phyloP scores from a whole-genome alignment of 2,797 vertebrate species.

The Hapalemur alaotrensis region DNA sequence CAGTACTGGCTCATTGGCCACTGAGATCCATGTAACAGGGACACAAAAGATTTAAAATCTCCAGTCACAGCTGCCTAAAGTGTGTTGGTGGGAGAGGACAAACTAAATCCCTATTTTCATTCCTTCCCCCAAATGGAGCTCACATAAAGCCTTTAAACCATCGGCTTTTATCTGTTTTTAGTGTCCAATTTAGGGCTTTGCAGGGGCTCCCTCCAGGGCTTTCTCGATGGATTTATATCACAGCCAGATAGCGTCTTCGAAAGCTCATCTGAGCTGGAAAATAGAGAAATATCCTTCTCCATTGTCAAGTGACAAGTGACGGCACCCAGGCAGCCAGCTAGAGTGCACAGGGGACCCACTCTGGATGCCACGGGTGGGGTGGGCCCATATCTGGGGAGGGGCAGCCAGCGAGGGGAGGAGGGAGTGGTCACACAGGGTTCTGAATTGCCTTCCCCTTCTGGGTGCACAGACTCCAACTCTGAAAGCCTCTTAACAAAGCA shows the following conservation, averaged over 20 bases:
- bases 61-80: slow-evolving; percentile 65
- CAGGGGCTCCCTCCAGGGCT: slow-evolving; percentile 73
- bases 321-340: neutral
- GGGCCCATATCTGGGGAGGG: neutral
- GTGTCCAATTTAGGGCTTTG: slow-evolving; percentile 83
- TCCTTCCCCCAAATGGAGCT: slow-evolving; percentile 75
- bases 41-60: slow-evolving; percentile 63
- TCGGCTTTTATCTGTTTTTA: slow-evolving; percentile 86
- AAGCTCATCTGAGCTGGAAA: slow-evolving; percentile 62
- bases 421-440: neutral
- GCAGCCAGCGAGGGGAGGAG: neutral
- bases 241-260: slow-evolving; percentile 54
- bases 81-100: slow-evolving; percentile 39
- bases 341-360: neutral
- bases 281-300: slow-evolving; percentile 62
- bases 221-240: slow-evolving; percentile 80
- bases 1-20: slow-evolving; percentile 24
- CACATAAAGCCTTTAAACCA: slow-evolving; percentile 83
- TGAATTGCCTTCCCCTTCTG: neutral
- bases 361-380: neutral
- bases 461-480: neutral
- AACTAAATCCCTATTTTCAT: slow-evolving; percentile 73
- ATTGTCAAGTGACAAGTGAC: slow-evolving; percentile 64
- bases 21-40: slow-evolving; percentile 18
- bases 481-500: slow-evolving; percentile 56